Evolutionary conservation across 2,888 invertebrate genomes (phyloP).

Genomic region (Polylopha cassiicola): DNA sequence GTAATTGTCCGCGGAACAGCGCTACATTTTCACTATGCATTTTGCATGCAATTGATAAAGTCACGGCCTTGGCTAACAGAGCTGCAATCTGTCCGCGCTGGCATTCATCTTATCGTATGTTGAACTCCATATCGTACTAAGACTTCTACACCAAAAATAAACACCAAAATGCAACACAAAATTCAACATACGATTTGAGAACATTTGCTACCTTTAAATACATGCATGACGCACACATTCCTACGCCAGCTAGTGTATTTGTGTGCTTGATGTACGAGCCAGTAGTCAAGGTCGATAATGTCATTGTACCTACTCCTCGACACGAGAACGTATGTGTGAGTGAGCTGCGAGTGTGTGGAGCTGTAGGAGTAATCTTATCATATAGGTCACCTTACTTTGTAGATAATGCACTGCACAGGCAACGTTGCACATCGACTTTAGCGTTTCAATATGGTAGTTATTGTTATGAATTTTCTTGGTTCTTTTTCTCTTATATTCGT

Average conservation of each 20-base stretch:
- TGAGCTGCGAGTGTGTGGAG: conserved; percentile 36
- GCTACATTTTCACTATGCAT: conserved; percentile 25
- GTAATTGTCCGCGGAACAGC: conserved; percentile 3
- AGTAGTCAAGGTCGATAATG: conserved; percentile 74
- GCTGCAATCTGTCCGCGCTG: conserved; percentile 48
- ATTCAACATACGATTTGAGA: conserved; percentile 36
- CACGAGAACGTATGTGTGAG: conserved; percentile 34
- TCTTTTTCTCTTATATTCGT: too few relatives aligned
- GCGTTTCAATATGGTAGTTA: conserved; percentile 16
- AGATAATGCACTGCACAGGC: conserved; percentile 55
- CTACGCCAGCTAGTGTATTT: conserved; percentile 37
- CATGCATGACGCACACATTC: conserved; percentile 58
- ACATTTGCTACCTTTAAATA: conserved; percentile 53
- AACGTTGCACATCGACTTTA: conserved; percentile 34
- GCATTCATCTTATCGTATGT: conserved; percentile 72
- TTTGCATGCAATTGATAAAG: conserved; percentile 42
- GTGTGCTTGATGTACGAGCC: conserved; percentile 51
- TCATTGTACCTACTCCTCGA: conserved; percentile 70
- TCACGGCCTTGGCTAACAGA: conserved; percentile 59
- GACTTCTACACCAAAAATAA: conserved; percentile 34
- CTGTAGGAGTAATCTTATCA: conserved; percentile 74
- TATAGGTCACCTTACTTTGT: conserved; percentile 76
- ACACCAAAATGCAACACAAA: conserved; percentile 25
- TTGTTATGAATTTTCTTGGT: conserved; percentile 19
- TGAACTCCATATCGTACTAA: conserved; percentile 60